Evolutionary conservation across 2,113 vertebrate species (phyloP).

Genomic region (Psophia crepitans): DNA sequence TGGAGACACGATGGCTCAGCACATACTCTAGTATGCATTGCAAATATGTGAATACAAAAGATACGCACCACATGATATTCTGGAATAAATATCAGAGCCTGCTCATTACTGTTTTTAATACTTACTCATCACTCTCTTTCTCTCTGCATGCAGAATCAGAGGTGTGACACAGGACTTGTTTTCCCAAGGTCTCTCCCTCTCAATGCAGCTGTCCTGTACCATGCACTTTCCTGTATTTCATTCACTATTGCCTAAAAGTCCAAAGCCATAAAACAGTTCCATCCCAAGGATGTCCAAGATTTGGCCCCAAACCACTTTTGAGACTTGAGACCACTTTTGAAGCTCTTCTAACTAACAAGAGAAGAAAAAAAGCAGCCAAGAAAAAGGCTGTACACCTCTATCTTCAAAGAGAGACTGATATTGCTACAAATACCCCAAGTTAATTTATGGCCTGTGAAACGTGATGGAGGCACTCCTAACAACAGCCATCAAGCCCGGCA

Average conservation of each 20-base stretch:
- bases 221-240: neutral
- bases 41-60: neutral
- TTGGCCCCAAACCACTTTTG: neutral
- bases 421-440: neutral
- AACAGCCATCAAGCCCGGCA: neutral
- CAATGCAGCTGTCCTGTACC: fast-evolving
- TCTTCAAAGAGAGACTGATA: neutral
- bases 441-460: neutral
- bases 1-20: neutral
- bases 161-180: neutral
- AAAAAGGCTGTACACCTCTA: neutral
- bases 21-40: neutral
- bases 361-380: neutral
- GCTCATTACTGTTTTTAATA: neutral
- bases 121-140: slow-evolving; percentile 18
- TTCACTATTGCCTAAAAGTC: neutral
- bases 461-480: neutral
- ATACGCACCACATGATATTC: neutral
- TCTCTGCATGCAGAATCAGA: neutral
- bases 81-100: slow-evolving; percentile 6
- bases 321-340: neutral
- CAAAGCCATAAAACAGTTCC: neutral
- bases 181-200: neutral
- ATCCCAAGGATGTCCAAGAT: neutral
- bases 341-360: neutral